Evolutionary conservation across 2,113 vertebrate genomes (phyloP).

Genomic region (Xiphophorus maculatus): DNA sequence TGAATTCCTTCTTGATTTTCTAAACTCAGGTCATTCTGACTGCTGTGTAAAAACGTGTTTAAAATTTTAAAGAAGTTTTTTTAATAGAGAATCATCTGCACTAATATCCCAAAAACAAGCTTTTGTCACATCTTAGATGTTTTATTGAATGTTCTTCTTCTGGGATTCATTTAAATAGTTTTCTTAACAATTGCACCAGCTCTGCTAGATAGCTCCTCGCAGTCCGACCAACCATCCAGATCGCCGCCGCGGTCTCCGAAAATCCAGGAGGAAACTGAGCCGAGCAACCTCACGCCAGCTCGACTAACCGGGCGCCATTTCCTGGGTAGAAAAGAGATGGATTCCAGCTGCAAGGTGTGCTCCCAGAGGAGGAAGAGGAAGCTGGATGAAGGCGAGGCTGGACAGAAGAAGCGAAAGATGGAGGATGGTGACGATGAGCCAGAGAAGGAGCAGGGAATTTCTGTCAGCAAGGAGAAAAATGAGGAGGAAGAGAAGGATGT

Average conservation of each 20-base stretch:
- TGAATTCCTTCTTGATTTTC: too few relatives aligned
- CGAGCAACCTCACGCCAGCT: slow-evolving; percentile 37
- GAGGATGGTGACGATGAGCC: slow-evolving; percentile 20
- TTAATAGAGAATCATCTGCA: neutral
- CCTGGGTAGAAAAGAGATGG: slow-evolving; percentile 47
- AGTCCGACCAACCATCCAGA: slow-evolving; percentile 35
- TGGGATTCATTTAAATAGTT: slow-evolving; percentile 34
- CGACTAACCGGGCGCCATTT: slow-evolving; percentile 72
- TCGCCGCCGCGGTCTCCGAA: slow-evolving; percentile 15
- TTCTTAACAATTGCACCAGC: slow-evolving; percentile 66
- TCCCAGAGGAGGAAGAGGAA: slow-evolving; percentile 42
- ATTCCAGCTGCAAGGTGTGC: slow-evolving; percentile 67
- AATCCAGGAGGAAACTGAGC: slow-evolving; percentile 42
- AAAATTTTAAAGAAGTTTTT: neutral
- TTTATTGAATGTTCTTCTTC: neutral
- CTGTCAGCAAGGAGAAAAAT: neutral
- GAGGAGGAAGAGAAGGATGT: neutral
- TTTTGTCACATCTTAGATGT: neutral
- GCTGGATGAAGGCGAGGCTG: slow-evolving; percentile 34
- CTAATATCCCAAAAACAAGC: neutral
- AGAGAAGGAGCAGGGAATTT: neutral
- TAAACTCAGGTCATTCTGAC: too few relatives aligned
- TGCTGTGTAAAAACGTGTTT: too few relatives aligned
- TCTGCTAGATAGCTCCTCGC: slow-evolving; percentile 51
- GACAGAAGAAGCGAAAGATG: slow-evolving; percentile 25